phyloP scores from a whole-genome alignment of 2,888 invertebrate genomes.

The Azorinus chamasolen region DNA sequence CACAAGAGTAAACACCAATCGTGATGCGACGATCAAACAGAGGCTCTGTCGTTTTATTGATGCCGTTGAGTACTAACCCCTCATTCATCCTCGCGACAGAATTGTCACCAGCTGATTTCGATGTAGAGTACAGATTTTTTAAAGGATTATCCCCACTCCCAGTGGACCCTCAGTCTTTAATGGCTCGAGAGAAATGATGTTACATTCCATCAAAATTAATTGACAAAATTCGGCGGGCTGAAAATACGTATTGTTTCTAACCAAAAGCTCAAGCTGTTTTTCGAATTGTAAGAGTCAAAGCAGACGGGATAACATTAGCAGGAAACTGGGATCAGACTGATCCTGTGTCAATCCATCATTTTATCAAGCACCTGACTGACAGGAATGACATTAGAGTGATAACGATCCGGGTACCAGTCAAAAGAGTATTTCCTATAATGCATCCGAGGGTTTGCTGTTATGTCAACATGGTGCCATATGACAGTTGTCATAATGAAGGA shows the following conservation, averaged over 20 bases:
- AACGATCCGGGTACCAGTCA: constrained; percentile 8
- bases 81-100: constrained; percentile 7
- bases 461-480: constrained; percentile 16
- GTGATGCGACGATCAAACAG: constrained; percentile 7
- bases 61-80: constrained; percentile 6
- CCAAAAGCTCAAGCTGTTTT: constrained; percentile 30
- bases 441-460: too few relatives aligned
- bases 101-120: constrained; percentile 29
- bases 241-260: constrained; percentile 10
- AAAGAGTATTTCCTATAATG: background rate
- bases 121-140: constrained; percentile 45
- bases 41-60: constrained; percentile 38
- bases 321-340: constrained; percentile 38
- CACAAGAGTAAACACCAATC: constrained; percentile 25
- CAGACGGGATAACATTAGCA: constrained; percentile 24
- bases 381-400: constrained; percentile 35
- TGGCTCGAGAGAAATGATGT: constrained; percentile 19
- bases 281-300: constrained; percentile 14
- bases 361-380: constrained; percentile 60
- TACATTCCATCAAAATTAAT: constrained; percentile 12
- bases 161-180: constrained; percentile 15
- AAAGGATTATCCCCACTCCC: constrained; percentile 23
- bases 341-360: constrained; percentile 50
- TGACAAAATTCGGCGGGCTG: background rate
- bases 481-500: constrained; percentile 45